Conservation (phyloP, 2,888 invertebrate genomes). For the Cremastinae sp. region DNA sequence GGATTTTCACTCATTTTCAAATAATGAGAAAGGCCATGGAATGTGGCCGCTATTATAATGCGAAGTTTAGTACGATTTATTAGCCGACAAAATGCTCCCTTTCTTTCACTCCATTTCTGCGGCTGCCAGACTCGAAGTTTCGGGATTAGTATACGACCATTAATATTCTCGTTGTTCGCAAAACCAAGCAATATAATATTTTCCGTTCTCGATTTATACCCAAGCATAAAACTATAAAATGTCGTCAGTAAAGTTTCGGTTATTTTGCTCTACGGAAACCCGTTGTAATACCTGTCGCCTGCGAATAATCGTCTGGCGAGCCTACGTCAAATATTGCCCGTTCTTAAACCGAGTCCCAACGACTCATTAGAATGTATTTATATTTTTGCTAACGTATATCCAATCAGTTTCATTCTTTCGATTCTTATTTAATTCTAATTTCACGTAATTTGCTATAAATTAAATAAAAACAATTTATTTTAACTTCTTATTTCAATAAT, state of each 20-base stretch:
- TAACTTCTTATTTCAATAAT: no score
- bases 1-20: constrained; percentile 60
- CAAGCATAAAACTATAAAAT: constrained; percentile 29
- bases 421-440: no score
- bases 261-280: constrained; percentile 1
- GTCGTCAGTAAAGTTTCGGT: constrained; percentile 4
- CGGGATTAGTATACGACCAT: constrained; percentile 65
- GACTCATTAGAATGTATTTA: no score
- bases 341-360: no score
- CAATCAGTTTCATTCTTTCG: no score
- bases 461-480: no score
- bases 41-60: constrained; percentile 42
- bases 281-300: constrained; percentile 35
- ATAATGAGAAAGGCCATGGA: constrained; percentile 44
- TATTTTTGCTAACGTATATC: no score
- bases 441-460: no score
- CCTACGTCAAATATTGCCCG: background rate
- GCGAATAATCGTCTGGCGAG: background rate
- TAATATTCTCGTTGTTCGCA: constrained; percentile 64
- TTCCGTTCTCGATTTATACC: background rate
- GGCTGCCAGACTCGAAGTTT: constrained; percentile 53
- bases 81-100: constrained; percentile 56
- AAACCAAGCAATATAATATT: constrained; percentile 60
- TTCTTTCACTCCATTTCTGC: background rate
- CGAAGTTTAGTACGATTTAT: constrained; percentile 59